Evolutionary conservation across 2,113 vertebrate species (phyloP).

Genomic region (Naja naja): DNA sequence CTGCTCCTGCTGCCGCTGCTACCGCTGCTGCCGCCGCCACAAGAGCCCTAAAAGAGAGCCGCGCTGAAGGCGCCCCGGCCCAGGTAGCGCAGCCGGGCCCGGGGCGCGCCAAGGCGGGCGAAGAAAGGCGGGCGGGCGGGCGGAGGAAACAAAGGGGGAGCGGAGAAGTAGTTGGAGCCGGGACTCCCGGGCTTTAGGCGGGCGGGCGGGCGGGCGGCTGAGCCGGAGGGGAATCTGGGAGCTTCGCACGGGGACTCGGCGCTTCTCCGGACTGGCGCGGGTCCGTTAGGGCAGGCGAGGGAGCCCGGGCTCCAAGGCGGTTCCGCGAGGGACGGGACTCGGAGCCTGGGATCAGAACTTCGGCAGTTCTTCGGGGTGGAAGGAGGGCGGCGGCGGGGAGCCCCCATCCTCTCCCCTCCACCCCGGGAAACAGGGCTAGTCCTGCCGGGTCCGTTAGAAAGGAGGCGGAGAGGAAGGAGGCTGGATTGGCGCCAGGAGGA

Average conservation of each 20-base stretch:
- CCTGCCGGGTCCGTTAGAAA: neutral
- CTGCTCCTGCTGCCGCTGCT: neutral
- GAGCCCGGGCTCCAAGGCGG: neutral
- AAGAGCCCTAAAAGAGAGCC: neutral
- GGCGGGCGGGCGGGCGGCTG: neutral
- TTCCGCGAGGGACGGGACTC: neutral
- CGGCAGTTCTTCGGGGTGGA: neutral
- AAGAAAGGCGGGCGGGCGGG: neutral
- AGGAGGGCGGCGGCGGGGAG: neutral
- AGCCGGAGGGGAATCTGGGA: neutral
- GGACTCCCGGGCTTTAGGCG: neutral
- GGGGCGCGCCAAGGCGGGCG: neutral
- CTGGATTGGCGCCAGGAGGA: neutral
- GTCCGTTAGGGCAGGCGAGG: neutral
- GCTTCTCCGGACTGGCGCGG: neutral
- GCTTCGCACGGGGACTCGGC: neutral
- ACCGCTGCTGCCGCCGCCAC: neutral
- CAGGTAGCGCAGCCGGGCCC: slow-evolving; percentile 21
- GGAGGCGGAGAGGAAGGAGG: neutral
- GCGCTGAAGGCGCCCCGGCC: slow-evolving; percentile 13
- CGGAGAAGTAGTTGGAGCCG: neutral
- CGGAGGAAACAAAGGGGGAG: slow-evolving; percentile 15
- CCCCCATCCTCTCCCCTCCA: neutral
- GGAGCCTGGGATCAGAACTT: neutral
- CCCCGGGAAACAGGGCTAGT: neutral